Percentiles rank a stretch among this genome's conserved stretches.
Evolutionary conservation across 2,113 vertebrate species (phyloP).

Genomic region (Spheniscus mendiculus): DNA sequence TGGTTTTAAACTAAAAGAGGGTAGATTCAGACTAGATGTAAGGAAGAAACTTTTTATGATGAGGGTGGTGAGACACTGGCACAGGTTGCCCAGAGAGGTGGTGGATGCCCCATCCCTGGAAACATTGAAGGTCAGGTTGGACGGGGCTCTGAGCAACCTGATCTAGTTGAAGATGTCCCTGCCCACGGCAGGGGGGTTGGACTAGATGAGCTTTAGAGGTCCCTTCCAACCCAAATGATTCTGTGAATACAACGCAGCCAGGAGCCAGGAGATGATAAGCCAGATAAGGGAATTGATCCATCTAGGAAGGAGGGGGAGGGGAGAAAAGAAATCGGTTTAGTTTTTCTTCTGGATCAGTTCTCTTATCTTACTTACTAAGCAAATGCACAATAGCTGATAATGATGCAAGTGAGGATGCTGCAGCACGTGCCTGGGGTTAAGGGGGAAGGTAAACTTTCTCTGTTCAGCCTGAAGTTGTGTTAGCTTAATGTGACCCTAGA

Average conservation of each 20-base stretch:
- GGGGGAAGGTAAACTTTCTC: not conserved
- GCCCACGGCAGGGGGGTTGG: rapidly evolving
- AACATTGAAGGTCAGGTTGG: not conserved
- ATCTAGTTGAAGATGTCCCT: not conserved
- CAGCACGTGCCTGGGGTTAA: not conserved
- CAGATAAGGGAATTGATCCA: not conserved
- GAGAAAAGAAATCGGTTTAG: not conserved
- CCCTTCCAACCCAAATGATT: not conserved
- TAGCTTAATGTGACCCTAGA: rapidly evolving
- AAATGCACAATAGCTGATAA: not conserved
- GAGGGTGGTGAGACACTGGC: too few relatives aligned
- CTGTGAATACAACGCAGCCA: not conserved
- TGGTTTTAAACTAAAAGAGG: not conserved
- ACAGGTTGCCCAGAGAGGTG: not conserved
- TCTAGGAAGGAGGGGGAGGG: not conserved
- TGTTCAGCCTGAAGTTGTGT: not conserved
- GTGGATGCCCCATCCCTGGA: not conserved
- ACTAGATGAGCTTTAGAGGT: not conserved
- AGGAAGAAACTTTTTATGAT: rapidly evolving
- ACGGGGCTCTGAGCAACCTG: not conserved
- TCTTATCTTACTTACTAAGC: not conserved
- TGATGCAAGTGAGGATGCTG: not conserved
- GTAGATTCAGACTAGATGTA: not conserved
- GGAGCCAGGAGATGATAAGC: not conserved
- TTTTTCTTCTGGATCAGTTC: not conserved